Base-by-base conservation (phyloP, 2,113 vertebrate species). In the Passer domesticus region DNA sequence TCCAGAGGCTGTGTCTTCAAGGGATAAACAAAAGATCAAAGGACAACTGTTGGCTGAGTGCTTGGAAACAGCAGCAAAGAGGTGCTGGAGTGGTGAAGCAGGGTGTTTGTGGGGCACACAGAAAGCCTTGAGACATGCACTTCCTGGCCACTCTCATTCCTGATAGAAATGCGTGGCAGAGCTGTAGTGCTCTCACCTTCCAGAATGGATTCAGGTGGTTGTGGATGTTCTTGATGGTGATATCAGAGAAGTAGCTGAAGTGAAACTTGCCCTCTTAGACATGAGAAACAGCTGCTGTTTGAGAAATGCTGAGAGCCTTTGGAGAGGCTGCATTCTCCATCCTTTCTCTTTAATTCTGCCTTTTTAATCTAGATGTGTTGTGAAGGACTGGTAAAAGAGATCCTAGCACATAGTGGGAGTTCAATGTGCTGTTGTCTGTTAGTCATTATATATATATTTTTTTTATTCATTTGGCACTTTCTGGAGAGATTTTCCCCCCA, bases 391-490 rank as follows among this genome's bases (percentile, higher is more conserved):
- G 47, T 73, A 56, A 90, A 88, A 92, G 35, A 83, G 64, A 86
- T 74, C 60, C 79, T 92, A 93, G 68, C 53, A 64, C 30, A 20
- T 11, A 87, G 81, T 75, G 76, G 96, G 86, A 96, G 58, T 86
- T 83, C 33, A 94, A 73, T 96, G 79, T 97, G 97, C 91, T 95
- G 59, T 94, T 97, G 96, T 95, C 86, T 94, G 95, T 98, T 96
- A 93, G 86, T 96, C 95, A 88, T 96, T 88, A 23, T 76, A 44
- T 87, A 31, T 68, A 20, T 49, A 10, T 21, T 50, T 43, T 53
- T 84, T 75, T 59, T 30, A 66, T 96, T 89, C 92, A 70, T 96
- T 96, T 97, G 92, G 83, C 95, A 73, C 86, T 92, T 95, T 81
- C 82, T 5, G 5, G 77, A 78, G 69, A 92, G 37, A 87, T 89